phyloP scores from a whole-genome alignment of 2,888 invertebrate species.

The Cosmorhoe ocellata region DNA sequence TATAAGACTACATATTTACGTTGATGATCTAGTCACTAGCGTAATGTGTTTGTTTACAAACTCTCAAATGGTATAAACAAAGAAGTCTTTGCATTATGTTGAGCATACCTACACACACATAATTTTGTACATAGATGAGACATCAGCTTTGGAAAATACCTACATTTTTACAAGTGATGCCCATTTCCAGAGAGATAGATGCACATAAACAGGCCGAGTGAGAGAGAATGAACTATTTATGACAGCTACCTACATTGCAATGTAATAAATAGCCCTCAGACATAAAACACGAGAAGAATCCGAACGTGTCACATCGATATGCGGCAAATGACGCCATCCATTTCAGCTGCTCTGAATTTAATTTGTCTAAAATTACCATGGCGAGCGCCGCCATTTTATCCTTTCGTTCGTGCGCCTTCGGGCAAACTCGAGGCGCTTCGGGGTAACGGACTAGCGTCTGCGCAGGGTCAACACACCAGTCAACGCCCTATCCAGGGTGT shows the following conservation, averaged over 20 bases:
- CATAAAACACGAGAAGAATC: background rate
- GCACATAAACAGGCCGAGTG: background rate
- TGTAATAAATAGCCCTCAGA: slow-evolving; percentile 1
- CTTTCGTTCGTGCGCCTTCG: slow-evolving; percentile 45
- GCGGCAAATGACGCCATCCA: slow-evolving; percentile 41
- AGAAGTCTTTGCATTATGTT: too few relatives aligned
- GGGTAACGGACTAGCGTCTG: slow-evolving; percentile 47
- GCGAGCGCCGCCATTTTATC: slow-evolving; percentile 30
- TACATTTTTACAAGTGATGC: background rate
- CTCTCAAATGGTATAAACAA: too few relatives aligned
- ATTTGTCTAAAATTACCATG: slow-evolving; percentile 43
- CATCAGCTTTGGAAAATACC: too few relatives aligned
- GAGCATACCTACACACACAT: too few relatives aligned
- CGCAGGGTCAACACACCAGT: slow-evolving; percentile 75
- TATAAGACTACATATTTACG: too few relatives aligned
- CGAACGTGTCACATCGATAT: slow-evolving; percentile 20
- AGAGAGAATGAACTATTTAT: too few relatives aligned
- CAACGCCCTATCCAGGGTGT: slow-evolving; percentile 55
- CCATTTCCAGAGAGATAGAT: too few relatives aligned
- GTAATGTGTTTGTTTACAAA: too few relatives aligned
- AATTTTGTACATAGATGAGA: too few relatives aligned
- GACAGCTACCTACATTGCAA: too few relatives aligned
- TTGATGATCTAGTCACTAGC: too few relatives aligned
- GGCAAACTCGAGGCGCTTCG: slow-evolving; percentile 28
- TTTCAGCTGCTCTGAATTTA: slow-evolving; percentile 27